A percentile compares a stretch with the other conserved stretches of the same genome.
These are phyloP conservation scores for Drosophila tropicalis DNA, from an alignment of 1,140 invertebrate species.

Conservation along the genomic window DNA sequence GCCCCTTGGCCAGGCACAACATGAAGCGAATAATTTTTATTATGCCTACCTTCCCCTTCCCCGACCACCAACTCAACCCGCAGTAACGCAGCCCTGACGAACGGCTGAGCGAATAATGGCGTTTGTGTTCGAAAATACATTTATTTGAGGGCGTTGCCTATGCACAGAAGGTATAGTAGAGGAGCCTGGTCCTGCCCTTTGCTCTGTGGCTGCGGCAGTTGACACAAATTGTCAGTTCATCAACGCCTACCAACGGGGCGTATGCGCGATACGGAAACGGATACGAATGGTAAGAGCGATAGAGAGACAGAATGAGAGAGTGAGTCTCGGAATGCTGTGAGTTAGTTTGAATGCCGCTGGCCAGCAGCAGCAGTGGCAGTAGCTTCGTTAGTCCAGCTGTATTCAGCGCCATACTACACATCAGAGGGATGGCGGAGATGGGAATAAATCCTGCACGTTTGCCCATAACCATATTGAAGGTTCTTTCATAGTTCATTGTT, in stretches of 20 bases:
- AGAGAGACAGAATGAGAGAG: background rate
- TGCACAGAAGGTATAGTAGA: background rate
- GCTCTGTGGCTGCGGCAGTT: slow-evolving; percentile 70
- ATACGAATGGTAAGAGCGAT: slow-evolving; percentile 9
- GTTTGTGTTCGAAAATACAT: slow-evolving; percentile 79
- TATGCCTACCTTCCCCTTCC: slow-evolving; percentile 39
- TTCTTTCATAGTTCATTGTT: slow-evolving; percentile 31
- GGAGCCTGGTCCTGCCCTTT: slow-evolving; percentile 50
- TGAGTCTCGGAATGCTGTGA: background rate
- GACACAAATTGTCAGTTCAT: slow-evolving; percentile 82
- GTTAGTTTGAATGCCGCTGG: slow-evolving; percentile 24
- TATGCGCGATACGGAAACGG: slow-evolving; percentile 57
- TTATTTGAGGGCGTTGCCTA: slow-evolving; percentile 73
- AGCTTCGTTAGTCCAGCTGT: slow-evolving; percentile 55
- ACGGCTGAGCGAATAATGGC: slow-evolving; percentile 64
- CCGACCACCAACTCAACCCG: background rate
- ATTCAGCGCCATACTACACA: background rate
- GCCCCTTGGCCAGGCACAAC: slow-evolving; percentile 65
- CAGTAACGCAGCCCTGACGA: slow-evolving; percentile 25
- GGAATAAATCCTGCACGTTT: slow-evolving; percentile 76
- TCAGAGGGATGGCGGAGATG: background rate
- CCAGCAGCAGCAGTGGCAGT: slow-evolving; percentile 23
- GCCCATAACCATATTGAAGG: slow-evolving; percentile 72
- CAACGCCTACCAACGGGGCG: slow-evolving; percentile 72
- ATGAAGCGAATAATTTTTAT: slow-evolving; percentile 80